These are phyloP conservation scores for Scortum barcoo DNA, from an alignment of 2,113 vertebrate species.

Conservation along the genomic window DNA sequence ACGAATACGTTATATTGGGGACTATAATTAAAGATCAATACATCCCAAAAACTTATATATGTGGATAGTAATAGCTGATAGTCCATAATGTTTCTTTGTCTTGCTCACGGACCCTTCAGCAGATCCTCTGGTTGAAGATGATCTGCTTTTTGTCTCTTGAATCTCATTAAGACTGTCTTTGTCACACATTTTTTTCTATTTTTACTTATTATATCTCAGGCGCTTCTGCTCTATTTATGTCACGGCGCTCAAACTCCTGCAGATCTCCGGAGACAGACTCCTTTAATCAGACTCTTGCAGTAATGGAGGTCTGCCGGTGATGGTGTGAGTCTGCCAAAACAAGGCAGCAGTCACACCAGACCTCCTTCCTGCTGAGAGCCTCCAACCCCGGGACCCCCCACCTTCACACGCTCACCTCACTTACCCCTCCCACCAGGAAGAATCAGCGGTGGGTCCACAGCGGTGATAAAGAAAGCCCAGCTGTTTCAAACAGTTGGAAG, in stretches of 20 bases:
- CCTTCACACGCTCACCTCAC: conserved; percentile 58
- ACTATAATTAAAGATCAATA: too few relatives aligned
- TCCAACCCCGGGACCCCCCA: conserved; percentile 60
- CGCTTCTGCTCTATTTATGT: not conserved
- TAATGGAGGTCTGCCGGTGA: not conserved
- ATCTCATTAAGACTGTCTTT: not conserved
- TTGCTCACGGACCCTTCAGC: conserved; percentile 13
- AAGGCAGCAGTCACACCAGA: conserved; percentile 44
- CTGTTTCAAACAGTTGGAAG: conserved; percentile 92
- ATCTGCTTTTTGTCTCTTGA: not conserved
- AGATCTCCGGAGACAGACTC: not conserved
- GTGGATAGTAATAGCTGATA: too few relatives aligned
- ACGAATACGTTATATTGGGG: too few relatives aligned
- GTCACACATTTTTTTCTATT: not conserved
- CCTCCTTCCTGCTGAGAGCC: conserved; percentile 56
- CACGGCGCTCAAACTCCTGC: not conserved
- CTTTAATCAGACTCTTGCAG: not conserved
- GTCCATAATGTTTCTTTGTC: not conserved
- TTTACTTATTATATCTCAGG: not conserved
- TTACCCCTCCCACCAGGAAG: conserved; percentile 78
- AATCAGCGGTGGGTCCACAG: conserved; percentile 86
- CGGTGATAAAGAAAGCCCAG: conserved; percentile 86
- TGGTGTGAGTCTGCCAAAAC: conserved; percentile 24
- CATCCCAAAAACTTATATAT: too few relatives aligned
- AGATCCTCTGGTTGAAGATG: not conserved